Evolutionary conservation across 2,888 invertebrate species (phyloP), one percentile per base, ranked within the genome.

Genomic region (Pyrgus malvae): DNA sequence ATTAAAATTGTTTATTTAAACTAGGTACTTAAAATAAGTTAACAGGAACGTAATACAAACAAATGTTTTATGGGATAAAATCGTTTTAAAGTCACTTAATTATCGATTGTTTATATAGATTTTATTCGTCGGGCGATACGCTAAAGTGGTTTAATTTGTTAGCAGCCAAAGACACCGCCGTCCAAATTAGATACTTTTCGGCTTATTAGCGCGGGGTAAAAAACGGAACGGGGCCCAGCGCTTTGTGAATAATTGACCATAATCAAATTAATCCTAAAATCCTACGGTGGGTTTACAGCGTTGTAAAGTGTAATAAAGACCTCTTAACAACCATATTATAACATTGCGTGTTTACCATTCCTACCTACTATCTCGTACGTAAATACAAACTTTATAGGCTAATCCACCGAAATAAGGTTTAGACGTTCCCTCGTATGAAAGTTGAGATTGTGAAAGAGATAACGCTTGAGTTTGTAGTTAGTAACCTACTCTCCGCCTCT

Each of bases 261-360:
- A 90, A 90, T 90, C 88, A 89, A 90, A 89, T 90, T 88, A 89
- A 89, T 88, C 80, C 87, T 84, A 82, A 88, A 86, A 86, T 88
- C 83, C 85, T 84, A 90, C 88, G 86, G 89, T 90, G 83, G 85
- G 89, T 90, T 90, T 90, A 90, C 78, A 82, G 72, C 87, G 86
- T 71, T 85, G 77, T 89, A 89, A 89, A 90, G 80, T 74, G 86
- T 82, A 84, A 88, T 89, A 89, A 89, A 88, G 82, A 83, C 70
- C 79, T 81, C 73, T 78, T 81, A 83, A 85, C 78, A 74, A 80
- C 81, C 80, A 72, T 70, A 72, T 80, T 80, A 79, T 79, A 80
- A 76, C 76, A 76, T 72, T 77, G 79, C 78, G 67, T 80, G 69
- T 70, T 72, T 70, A 68, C 65, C 61, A 63, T 66, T 63, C 62